Base-by-base conservation (phyloP, 2,113 vertebrate genomes). In the Hemiprocne comata region DNA sequence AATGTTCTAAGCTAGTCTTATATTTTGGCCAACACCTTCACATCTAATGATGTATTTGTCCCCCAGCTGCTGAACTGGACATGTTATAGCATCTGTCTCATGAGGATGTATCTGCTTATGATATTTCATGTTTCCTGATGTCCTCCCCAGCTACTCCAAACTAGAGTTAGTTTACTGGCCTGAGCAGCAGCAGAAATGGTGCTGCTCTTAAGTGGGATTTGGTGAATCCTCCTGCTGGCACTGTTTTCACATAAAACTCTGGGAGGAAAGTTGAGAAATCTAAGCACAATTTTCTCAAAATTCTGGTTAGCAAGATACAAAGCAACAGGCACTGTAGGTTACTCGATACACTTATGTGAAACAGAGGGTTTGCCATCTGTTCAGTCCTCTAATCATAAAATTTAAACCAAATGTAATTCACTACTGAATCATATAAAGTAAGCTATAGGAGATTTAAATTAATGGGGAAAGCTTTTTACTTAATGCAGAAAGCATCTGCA, bases 381-480 rank as follows among this genome's bases (percentile, higher is more conserved):
- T 97, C 94, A 84, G 80, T n/a, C 61, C 71, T 88, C 77, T 94
- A 94, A 96, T 95, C 93, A 93, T 89, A 94, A 94, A 93, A 95
- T 66, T 88, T 42, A 96, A 84, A 69, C 62, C 74, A 77, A 95
- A 93, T 73, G 93, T 48, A 96, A 92, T 70, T 90, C 91, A 86
- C 62, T 78, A 78, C 58, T 64, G 69, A 75, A 90, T 75, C 75
- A 93, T 69, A 89, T 74, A 93, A 61, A 87, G 69, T 69, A 85
- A 96, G 69, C 46, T 82, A 61, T 8, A n/a, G 40, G 79, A 93
- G 53, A 93, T 90, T 74, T 58, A 93, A 90, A 96, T 82, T 93
- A 81, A 93, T 7, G 24, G 62, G 44, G 25, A 86, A 95, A 91
- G 84, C 55, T 93, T 44, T 44, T 78, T 95, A 93, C 78, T 97